Conservation (phyloP, 2,797 vertebrate genomes). For the Prionace glauca region DNA sequence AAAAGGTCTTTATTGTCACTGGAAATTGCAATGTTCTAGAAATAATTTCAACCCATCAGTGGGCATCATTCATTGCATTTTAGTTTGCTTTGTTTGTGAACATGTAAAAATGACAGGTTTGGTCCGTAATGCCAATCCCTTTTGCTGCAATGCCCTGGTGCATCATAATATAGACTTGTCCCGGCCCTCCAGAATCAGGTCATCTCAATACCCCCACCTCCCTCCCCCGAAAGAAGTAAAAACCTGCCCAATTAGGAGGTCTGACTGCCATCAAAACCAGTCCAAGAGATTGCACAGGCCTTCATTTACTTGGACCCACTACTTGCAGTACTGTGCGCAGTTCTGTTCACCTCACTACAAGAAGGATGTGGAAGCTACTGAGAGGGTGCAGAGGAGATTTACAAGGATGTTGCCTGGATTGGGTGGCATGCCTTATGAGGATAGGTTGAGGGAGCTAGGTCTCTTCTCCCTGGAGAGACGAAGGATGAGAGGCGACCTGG, state of each 20-base stretch:
- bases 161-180: not conserved
- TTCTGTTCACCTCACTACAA: too few species aligned
- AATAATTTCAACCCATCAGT: not conserved
- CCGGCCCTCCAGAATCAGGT: not conserved
- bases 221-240: not conserved
- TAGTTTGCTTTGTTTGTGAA: not conserved
- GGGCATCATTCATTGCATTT: not conserved
- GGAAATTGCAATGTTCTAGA: not conserved
- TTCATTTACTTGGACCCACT: not conserved
- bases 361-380: too few species aligned
- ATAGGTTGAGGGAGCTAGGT: too few species aligned
- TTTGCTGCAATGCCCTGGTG: not conserved
- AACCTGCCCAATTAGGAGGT: not conserved
- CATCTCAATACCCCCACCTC: not conserved
- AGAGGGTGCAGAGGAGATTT: too few species aligned
- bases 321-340: too few species aligned
- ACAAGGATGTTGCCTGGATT: too few species aligned
- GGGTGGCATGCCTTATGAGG: too few species aligned
- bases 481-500: too few species aligned
- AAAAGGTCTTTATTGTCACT: not conserved
- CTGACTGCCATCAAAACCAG: not conserved
- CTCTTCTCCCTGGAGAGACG: too few species aligned
- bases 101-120: not conserved
- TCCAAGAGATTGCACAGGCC: not conserved
- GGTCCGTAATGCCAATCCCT: not conserved